Conservation (phyloP, 1,140 invertebrate genomes). For the Potamilus streckersoni region DNA sequence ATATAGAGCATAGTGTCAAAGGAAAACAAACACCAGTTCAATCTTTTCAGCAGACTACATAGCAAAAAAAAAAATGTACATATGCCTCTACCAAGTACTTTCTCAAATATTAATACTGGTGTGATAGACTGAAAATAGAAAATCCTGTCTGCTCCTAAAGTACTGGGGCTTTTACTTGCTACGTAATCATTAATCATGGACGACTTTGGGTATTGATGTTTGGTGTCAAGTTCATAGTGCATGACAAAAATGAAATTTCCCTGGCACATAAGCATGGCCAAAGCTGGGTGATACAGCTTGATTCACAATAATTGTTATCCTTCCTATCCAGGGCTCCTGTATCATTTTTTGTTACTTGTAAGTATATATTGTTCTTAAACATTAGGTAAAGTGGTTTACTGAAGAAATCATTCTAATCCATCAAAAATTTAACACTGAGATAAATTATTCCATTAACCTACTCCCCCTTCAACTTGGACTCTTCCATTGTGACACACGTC, state of each 20-base stretch:
- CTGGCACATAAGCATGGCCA: constrained; percentile 54
- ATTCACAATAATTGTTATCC: no score
- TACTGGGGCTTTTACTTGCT: constrained; percentile 46
- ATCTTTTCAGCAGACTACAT: no score
- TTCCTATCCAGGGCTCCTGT: no score
- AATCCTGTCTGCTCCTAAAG: constrained; percentile 1
- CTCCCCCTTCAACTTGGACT: constrained; percentile 53
- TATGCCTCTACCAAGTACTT: no score
- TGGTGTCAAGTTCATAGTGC: constrained; percentile 63
- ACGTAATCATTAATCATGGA: constrained; percentile 62
- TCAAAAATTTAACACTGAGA: not conserved
- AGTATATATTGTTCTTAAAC: not conserved
- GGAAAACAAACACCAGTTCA: no score
- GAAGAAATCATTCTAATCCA: constrained; percentile 3
- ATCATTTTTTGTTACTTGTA: not conserved
- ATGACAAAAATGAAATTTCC: constrained; percentile 64
- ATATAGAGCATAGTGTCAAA: no score
- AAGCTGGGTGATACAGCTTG: not conserved
- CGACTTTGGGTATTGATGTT: constrained; percentile 64
- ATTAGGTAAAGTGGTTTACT: not conserved
- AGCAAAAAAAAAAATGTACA: no score
- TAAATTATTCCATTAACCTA: constrained; percentile 17
- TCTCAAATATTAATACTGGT: constrained; percentile 7
- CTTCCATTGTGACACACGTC: constrained; percentile 64
- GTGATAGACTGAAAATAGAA: no score